phyloP scores from a whole-genome alignment of 1,140 invertebrate species.

The Geopemphigus sp. region DNA sequence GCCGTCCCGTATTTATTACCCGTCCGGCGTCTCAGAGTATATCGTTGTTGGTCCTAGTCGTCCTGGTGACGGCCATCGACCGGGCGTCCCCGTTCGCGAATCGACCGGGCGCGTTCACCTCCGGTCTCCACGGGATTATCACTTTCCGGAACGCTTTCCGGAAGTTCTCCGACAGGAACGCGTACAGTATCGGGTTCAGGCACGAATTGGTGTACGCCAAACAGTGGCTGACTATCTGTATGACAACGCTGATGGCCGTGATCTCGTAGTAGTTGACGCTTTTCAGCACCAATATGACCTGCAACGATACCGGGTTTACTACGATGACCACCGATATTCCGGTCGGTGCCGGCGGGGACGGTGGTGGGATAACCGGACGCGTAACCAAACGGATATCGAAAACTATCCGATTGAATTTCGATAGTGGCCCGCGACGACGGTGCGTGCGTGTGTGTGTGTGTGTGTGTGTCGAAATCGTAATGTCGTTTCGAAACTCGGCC shows the following conservation, averaged over 20 bases:
- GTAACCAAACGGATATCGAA: too few species aligned
- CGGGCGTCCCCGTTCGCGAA: slow-evolving; percentile 53
- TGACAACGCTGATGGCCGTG: slow-evolving; percentile 63
- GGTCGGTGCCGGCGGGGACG: too few species aligned
- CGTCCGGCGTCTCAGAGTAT: slow-evolving; percentile 51
- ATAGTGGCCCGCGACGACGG: too few species aligned
- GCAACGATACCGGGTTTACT: slow-evolving; percentile 54
- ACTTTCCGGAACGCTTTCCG: slow-evolving; percentile 77
- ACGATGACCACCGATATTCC: too few species aligned
- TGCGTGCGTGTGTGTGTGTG: too few species aligned
- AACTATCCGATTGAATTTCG: too few species aligned
- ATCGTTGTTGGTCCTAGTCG: slow-evolving; percentile 52
- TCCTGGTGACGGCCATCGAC: slow-evolving; percentile 53
- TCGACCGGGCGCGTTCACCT: slow-evolving; percentile 52
- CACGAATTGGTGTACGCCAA: slow-evolving; percentile 93
- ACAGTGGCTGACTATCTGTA: slow-evolving; percentile 84
- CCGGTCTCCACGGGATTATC: slow-evolving; percentile 57
- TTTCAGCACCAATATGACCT: slow-evolving; percentile 78
- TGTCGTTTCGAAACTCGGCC: too few species aligned
- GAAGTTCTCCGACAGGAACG: slow-evolving; percentile 85
- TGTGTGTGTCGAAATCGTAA: too few species aligned
- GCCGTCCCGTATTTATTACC: too few species aligned
- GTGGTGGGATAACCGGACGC: too few species aligned
- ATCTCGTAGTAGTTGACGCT: slow-evolving; percentile 70
- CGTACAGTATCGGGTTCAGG: slow-evolving; percentile 94